These are phyloP conservation scores for Coranthus polyacanthus DNA, from an alignment of 2,797 vertebrate genomes.

Conservation along the genomic window DNA sequence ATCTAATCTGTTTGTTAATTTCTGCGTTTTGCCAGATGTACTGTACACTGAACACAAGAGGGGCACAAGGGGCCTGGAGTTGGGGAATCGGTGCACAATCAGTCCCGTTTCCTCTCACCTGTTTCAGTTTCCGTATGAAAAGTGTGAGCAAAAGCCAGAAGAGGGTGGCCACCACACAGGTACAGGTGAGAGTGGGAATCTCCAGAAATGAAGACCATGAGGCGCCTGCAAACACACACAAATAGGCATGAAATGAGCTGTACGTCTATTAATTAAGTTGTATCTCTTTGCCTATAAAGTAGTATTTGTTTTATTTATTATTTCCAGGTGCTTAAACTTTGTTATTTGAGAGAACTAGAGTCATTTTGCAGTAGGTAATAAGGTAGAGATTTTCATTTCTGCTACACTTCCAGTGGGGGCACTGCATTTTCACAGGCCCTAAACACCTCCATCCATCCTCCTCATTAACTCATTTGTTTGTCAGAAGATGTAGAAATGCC, in stretches of 20 bases:
- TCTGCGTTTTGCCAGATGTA: too few species aligned
- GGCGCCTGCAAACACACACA: conserved; percentile 76
- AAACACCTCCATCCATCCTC: conserved; percentile 15
- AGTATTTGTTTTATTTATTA: neutral
- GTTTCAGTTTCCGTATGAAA: conserved; percentile 93
- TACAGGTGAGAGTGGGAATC: conserved; percentile 91
- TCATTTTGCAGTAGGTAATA: too few species aligned
- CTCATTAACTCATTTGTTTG: conserved; percentile 28
- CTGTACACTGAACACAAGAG: too few species aligned
- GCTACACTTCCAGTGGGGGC: conserved; percentile 39
- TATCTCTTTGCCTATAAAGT: neutral
- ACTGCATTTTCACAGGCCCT: conserved; percentile 37
- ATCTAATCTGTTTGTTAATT: neutral
- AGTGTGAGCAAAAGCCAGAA: conserved; percentile 95
- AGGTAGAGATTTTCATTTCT: neutral
- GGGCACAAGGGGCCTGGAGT: neutral
- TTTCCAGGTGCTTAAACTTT: neutral
- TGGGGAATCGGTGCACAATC: too few species aligned
- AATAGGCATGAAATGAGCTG: neutral
- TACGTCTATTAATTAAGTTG: neutral
- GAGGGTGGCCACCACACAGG: conserved; percentile 91
- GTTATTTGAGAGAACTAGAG: too few species aligned
- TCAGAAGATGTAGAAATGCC: conserved; percentile 35
- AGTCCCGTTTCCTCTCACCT: conserved; percentile 82
- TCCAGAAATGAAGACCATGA: conserved; percentile 90